Evolutionary conservation across 2,888 invertebrate species (phyloP), one percentile per base, ranked within the genome.

Genomic region (Drosophila eohydei): DNA sequence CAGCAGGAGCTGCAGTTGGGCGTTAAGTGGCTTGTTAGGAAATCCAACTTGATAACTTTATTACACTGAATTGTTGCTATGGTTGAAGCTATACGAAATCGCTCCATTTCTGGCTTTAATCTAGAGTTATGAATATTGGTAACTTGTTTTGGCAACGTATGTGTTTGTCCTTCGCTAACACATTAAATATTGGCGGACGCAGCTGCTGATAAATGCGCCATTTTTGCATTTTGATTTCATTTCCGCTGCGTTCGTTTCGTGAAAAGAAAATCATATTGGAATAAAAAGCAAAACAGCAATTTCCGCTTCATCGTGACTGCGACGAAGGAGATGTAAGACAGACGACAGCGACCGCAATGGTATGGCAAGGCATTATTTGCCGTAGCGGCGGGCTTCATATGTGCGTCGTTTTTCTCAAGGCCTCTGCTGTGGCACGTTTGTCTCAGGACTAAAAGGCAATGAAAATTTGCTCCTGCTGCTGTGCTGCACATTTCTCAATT

Each of bases 221-320:
- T 70, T 78, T 78, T 83, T 64, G 63, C 83, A 81, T 66, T 85
- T 80, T 85, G 83, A 84, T 84, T 84, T 83, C 80, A 78, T 85
- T 80, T 80, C 72, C 83, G 80, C 56, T 74, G 71, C 61, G 59
- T 78, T 74, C 59, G 56, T 62, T 71, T 43, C 38, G 36, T 54
- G 30, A 12, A 62, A 64, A 65, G 59, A 50, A 67, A 63, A 66
- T 50, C 59, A 60, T 71, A 57, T 69, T 65, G 60, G 57, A 68
- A 76, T 48, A 75, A 67, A 77, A 80, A 75, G 55, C 48, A 76
- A 71, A 83, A 75, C 75, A 68, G 77, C 79, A 84, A 86, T 84
- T 83, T 86, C 84, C 84, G 81, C 70, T 79, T 68, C 60, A 77
- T 73, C 82, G 74, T 62, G 65, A 73, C 60, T 62, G 52, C 54